Evolutionary conservation across 2,888 invertebrate species (phyloP), one percentile per base, ranked within the genome.

Genomic region (Furcula furcula): DNA sequence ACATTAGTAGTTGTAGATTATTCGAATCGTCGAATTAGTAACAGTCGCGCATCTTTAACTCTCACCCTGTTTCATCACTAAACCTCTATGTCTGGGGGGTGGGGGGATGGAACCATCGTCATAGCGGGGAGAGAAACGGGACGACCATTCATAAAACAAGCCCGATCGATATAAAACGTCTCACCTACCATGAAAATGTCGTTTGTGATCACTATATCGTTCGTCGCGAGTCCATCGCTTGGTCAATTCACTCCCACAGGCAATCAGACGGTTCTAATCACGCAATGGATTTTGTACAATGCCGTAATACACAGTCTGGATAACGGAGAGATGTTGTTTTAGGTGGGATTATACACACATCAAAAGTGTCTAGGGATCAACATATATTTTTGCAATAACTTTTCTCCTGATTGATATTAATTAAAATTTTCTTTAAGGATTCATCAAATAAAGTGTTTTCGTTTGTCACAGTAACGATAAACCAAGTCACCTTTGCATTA

Each of bases 71-170:
- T n/a, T n/a, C n/a, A n/a, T n/a, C n/a, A n/a, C n/a, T n/a, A n/a
- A n/a, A n/a, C n/a, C n/a, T n/a, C n/a, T n/a, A 63, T 55, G 55
- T 39, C 36, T 30, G 45, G 52, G 49, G 49, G 42, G 54, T 27
- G 37, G 27, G 19, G 32, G 45, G 30, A 35, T 43, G 26, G 14
- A 9, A 20, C n/a, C 27, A 10, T 11, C 28, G 28, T 18, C 28
- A 16, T 39, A 38, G 34, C 23, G 40, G 36, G 40, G 31, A 52
- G 49, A 38, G 55, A 55, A n/a, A 46, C 52, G 53, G 52, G 56
- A 52, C 65, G 60, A 68, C 82, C 86, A 86, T 86, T 86, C 85
- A 85, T 83, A 83, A 84, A 83, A 83, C 76, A 66, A 73, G 66
- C 51, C 44, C 69, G 84, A 84, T 86, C 86, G 79, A 86, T 86